Conservation (phyloP, 2,888 invertebrate genomes). For the Thera britannica region DNA sequence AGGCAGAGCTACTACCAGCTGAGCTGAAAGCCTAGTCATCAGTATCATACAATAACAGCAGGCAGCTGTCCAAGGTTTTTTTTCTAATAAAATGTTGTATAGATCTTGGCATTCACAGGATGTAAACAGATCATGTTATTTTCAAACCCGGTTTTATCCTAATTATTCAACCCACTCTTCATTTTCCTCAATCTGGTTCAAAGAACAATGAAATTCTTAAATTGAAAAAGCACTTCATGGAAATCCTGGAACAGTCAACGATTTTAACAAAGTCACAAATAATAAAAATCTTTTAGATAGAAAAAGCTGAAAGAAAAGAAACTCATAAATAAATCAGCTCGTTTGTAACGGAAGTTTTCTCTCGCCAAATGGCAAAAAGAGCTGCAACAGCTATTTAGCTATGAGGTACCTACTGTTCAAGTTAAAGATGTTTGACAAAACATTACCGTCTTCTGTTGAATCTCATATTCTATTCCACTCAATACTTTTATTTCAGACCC, state of each 20-base stretch:
- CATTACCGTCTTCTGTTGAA: background rate
- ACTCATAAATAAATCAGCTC: constrained; percentile 50
- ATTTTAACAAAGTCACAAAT: constrained; percentile 13
- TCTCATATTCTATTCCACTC: background rate
- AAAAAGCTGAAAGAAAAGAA: constrained; percentile 39
- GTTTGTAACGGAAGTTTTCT: constrained; percentile 46
- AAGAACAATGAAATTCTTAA: constrained; percentile 3
- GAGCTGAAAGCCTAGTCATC: too few relatives aligned
- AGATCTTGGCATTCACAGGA: too few relatives aligned
- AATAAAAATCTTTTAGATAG: constrained; percentile 32
- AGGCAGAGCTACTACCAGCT: too few relatives aligned
- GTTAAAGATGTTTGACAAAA: background rate
- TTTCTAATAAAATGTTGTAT: too few relatives aligned
- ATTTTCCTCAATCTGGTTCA: constrained; percentile 15
- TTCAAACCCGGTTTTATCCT: background rate
- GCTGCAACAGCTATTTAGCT: constrained; percentile 36
- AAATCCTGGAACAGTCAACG: background rate
- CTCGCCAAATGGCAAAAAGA: constrained; percentile 33
- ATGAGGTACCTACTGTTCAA: constrained; percentile 5
- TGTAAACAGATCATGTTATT: background rate
- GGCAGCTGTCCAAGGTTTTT: too few relatives aligned
- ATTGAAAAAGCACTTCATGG: background rate
- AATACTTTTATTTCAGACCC: too few relatives aligned
- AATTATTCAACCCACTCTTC: background rate
- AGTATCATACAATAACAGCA: too few relatives aligned